Evolutionary conservation across 2,113 vertebrate species (phyloP).

Genomic region (Megaptera novaeangliae): DNA sequence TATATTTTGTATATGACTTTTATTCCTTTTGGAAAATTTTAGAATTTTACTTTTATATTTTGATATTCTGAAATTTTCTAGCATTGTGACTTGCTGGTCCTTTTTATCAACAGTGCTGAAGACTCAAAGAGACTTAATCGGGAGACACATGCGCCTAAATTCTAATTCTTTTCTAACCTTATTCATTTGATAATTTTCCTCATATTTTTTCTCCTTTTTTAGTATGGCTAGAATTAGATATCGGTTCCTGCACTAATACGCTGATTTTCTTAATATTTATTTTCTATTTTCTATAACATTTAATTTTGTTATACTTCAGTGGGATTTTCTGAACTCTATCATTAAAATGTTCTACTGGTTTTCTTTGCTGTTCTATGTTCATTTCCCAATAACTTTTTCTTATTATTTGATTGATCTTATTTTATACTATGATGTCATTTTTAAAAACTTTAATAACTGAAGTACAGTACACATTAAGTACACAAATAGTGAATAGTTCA

Average conservation of each 20-base stretch:
- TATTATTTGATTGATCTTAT: neutral
- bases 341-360: neutral
- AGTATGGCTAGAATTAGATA: neutral
- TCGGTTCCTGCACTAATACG: neutral
- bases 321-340: neutral
- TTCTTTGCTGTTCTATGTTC: neutral
- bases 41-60: neutral
- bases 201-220: neutral
- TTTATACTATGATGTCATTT: neutral
- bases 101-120: neutral
- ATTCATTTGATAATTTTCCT: neutral
- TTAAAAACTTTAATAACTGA: neutral
- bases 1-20: neutral
- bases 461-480: neutral
- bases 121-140: neutral
- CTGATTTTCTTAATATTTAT: neutral
- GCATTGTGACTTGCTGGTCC: neutral
- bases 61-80: neutral
- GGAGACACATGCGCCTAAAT: neutral
- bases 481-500: neutral
- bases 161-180: neutral
- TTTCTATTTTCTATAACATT: neutral
- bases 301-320: neutral
- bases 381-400: neutral
- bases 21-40: neutral